Base-by-base conservation (phyloP, 1,140 invertebrate species). In the Cylas formicarius region DNA sequence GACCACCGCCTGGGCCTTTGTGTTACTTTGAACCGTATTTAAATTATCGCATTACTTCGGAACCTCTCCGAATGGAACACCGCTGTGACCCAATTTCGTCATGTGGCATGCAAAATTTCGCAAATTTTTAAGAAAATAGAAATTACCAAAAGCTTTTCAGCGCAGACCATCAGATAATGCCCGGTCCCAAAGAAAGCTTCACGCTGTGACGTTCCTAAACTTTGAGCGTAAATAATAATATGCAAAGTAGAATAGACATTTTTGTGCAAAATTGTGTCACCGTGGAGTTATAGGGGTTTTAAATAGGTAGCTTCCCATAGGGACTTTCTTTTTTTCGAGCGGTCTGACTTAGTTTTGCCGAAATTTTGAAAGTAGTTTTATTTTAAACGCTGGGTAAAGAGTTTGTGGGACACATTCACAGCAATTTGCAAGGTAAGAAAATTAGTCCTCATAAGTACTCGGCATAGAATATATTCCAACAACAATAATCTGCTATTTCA, bases 191-290 rank as follows among this genome's bases (percentile, higher is more conserved):
- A 32, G 29, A 51, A 40, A 46, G 41, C 36, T 39, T 28, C 50
- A 48, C 23, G 23, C 36, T 36, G 44, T 9, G 35, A 46, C 44
- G n/a, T n/a, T n/a, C n/a, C n/a, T n/a, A n/a, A n/a, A n/a, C n/a
- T n/a, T n/a, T n/a, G n/a, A n/a, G n/a, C n/a, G n/a, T n/a, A n/a
- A n/a, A n/a, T n/a, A n/a, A 36, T 36, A 50, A 38, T 42, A 53
- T 46, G 48, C 52, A 50, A 53, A 53, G 47, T 44, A 34, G 28
- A 50, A 41, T n/a, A 49, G 26, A 42, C 39, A 27, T 29, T 42
- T 20, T 39, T 42, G 28, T 36, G 44, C 40, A 50, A 50, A 44
- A 44, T 50, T 44, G 17, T 34, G 46, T 36, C 46, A 48, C 26
- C 21, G 23, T 29, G 22, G n/a, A 16, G 9, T 14, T n/a, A 27